A percentile compares a stretch with the other conserved stretches of the same genome.
phyloP scores from a whole-genome alignment of 2,888 invertebrate species.

The Dryomyza anilis region DNA sequence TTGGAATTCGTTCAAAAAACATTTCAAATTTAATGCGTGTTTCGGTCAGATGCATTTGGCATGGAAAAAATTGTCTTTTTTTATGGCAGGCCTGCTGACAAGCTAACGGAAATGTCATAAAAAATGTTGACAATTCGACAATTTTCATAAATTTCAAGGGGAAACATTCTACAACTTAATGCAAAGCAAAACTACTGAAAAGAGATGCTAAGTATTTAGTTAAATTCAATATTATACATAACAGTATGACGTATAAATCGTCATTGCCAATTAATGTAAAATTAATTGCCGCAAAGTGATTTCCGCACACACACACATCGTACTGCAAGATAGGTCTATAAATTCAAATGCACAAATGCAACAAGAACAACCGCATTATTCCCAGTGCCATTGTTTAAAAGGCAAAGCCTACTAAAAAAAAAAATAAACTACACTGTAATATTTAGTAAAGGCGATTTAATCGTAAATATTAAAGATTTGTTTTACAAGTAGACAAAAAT shows the following conservation, averaged over 20 bases:
- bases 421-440: neutral
- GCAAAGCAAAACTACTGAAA: no score
- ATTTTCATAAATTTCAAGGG: neutral
- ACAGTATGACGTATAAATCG: neutral
- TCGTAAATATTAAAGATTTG: no score
- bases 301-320: slow-evolving; percentile 10
- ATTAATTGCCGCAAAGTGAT: slow-evolving; percentile 38
- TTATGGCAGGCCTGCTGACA: neutral
- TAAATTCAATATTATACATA: no score
- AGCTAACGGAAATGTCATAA: slow-evolving; percentile 11
- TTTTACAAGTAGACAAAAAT: no score
- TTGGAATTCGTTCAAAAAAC: slow-evolving; percentile 10
- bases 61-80: neutral
- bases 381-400: neutral
- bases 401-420: neutral
- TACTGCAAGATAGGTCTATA: no score
- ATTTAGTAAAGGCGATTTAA: no score
- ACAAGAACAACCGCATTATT: neutral
- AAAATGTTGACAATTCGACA: slow-evolving; percentile 1
- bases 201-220: neutral
- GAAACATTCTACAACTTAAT: neutral
- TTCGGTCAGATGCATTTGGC: slow-evolving; percentile 18
- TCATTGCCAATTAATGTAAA: slow-evolving; percentile 35
- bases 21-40: slow-evolving; percentile 8
- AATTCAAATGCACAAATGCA: neutral